phyloP scores from a whole-genome alignment of 2,888 invertebrate species.

The Drosophila nr. fundita region DNA sequence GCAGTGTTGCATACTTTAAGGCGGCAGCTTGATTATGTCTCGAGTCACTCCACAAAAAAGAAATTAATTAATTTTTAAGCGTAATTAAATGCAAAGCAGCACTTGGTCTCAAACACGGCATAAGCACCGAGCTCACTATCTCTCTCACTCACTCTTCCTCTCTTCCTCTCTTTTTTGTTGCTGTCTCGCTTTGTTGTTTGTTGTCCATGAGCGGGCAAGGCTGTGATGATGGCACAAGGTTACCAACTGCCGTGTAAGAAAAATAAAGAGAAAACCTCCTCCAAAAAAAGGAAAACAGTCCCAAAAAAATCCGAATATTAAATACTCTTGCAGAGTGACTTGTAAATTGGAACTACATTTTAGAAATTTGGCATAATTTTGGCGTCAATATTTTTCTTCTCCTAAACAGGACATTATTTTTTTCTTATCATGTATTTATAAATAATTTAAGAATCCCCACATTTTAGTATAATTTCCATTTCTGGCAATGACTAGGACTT shows the following conservation, averaged over 20 bases:
- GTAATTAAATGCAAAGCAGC: constrained; percentile 80
- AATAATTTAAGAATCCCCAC: not conserved
- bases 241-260: constrained; percentile 24
- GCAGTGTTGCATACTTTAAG: constrained; percentile 71
- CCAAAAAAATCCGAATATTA: constrained; percentile 8
- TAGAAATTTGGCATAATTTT: not conserved
- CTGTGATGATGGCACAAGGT: constrained; percentile 40
- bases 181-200: not conserved
- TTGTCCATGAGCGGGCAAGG: constrained; percentile 3
- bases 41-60: constrained; percentile 76
- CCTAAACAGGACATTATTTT: too few relatives aligned
- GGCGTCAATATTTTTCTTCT: too few relatives aligned
- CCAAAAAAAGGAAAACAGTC: not conserved
- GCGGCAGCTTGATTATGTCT: constrained; percentile 77
- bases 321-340: not conserved
- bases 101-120: constrained; percentile 44
- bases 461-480: not conserved
- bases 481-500: not conserved
- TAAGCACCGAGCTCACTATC: constrained; percentile 41
- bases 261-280: not conserved
- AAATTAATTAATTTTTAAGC: constrained; percentile 81
- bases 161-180: not conserved
- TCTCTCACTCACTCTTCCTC: not conserved
- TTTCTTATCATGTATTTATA: not conserved
- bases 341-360: not conserved